Conservation (phyloP, 2,888 invertebrate species). For the Hyles lineata region DNA sequence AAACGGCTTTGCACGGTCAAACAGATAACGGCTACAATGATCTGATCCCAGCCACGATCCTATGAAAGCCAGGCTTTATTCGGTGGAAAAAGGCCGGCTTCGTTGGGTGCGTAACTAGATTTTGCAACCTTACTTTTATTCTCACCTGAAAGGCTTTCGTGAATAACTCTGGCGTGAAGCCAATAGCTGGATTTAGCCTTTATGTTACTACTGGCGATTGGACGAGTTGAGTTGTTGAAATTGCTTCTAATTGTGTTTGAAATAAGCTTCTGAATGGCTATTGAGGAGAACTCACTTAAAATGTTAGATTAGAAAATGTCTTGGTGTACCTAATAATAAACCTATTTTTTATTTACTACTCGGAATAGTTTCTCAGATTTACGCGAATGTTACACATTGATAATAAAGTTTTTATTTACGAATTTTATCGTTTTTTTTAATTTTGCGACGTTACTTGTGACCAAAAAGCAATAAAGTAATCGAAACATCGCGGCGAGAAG, state of each 20-base stretch:
- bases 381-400: too few species aligned
- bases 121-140: slow-evolving; percentile 14
- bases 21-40: slow-evolving; percentile 51
- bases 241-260: neutral
- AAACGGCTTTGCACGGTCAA: slow-evolving; percentile 63
- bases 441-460: too few species aligned
- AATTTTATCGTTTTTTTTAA: too few species aligned
- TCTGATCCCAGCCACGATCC: slow-evolving; percentile 20
- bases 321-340: too few species aligned
- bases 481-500: too few species aligned
- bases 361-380: too few species aligned
- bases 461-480: too few species aligned
- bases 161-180: slow-evolving; percentile 22
- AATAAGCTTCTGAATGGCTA: neutral
- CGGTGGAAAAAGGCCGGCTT: slow-evolving; percentile 1
- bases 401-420: too few species aligned
- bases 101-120: slow-evolving; percentile 9
- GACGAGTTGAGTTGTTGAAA: neutral
- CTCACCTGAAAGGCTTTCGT: slow-evolving; percentile 22
- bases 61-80: neutral
- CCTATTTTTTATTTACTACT: too few species aligned
- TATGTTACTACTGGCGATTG: neutral
- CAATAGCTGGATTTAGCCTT: slow-evolving; percentile 15
- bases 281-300: too few species aligned
- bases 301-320: neutral